Evolutionary conservation across 2,888 invertebrate species (phyloP).

Genomic region (Erebia ligea): DNA sequence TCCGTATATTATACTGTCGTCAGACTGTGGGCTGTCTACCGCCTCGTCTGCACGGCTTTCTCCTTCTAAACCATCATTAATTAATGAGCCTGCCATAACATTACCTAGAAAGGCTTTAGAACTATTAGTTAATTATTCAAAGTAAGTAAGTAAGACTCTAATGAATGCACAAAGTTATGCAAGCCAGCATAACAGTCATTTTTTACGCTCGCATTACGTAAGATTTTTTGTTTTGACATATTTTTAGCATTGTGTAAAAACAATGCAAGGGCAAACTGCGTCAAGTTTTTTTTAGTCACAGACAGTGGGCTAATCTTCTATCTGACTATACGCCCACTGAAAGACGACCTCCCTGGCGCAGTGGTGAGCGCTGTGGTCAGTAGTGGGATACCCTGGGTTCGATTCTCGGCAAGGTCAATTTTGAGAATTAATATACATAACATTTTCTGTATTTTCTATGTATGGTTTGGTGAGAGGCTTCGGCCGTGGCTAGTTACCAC

Average conservation of each 20-base stretch:
- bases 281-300: constrained; percentile 2
- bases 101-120: constrained; percentile 7
- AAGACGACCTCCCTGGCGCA: background rate
- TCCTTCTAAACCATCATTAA: constrained; percentile 60
- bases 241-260: background rate
- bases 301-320: constrained; percentile 3
- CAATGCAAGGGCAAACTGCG: constrained; percentile 15
- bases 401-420: too few species aligned
- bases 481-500: too few species aligned
- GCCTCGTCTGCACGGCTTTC: constrained; percentile 73
- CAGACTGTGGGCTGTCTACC: constrained; percentile 55
- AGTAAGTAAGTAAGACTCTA: background rate
- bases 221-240: constrained; percentile 8
- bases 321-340: background rate
- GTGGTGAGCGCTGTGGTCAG: too few species aligned
- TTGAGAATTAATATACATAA: too few species aligned
- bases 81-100: constrained; percentile 11
- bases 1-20: constrained; percentile 46
- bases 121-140: constrained; percentile 7
- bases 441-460: too few species aligned
- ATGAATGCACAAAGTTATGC: constrained; percentile 7
- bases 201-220: constrained; percentile 4
- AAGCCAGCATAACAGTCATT: constrained; percentile 2
- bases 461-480: too few species aligned
- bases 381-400: too few species aligned